Conservation (phyloP, 2,113 vertebrate genomes). For the Amphiprion percula region DNA sequence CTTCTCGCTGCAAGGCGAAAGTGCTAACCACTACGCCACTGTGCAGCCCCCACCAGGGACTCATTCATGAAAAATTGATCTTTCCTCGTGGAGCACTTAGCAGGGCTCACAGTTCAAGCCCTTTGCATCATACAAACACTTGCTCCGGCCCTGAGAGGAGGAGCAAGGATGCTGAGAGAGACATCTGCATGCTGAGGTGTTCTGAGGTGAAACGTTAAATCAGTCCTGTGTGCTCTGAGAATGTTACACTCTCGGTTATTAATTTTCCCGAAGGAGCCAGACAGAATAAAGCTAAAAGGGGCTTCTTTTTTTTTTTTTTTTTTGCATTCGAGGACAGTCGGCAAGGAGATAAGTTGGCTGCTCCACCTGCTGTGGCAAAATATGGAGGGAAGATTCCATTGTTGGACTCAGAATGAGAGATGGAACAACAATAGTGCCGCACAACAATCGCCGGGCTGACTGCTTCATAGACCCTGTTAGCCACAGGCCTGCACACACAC, state of each 20-base stretch:
- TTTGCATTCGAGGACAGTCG: constrained; percentile 44
- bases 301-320: constrained; percentile 40
- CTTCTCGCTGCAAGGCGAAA: too few species aligned
- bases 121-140: constrained; percentile 64
- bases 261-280: constrained; percentile 48
- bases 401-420: constrained; percentile 61
- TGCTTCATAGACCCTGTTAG: constrained; percentile 58
- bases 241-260: constrained; percentile 44
- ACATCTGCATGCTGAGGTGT: constrained; percentile 29
- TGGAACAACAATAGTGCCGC: constrained; percentile 60
- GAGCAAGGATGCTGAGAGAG: neutral
- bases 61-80: constrained; percentile 68
- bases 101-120: constrained; percentile 57
- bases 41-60: constrained; percentile 45
- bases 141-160: constrained; percentile 32
- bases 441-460: constrained; percentile 39
- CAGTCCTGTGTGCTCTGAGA: constrained; percentile 25
- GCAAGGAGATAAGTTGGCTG: constrained; percentile 39
- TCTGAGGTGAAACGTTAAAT: constrained; percentile 52
- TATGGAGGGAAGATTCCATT: constrained; percentile 52
- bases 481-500: constrained; percentile 49
- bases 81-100: constrained; percentile 64
- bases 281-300: constrained; percentile 45
- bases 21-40: too few species aligned
- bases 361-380: constrained; percentile 17